Evolutionary conservation across 2,797 vertebrate species (phyloP), one percentile per base, ranked within the genome.

Genomic region (Yasuhikotakia modesta): DNA sequence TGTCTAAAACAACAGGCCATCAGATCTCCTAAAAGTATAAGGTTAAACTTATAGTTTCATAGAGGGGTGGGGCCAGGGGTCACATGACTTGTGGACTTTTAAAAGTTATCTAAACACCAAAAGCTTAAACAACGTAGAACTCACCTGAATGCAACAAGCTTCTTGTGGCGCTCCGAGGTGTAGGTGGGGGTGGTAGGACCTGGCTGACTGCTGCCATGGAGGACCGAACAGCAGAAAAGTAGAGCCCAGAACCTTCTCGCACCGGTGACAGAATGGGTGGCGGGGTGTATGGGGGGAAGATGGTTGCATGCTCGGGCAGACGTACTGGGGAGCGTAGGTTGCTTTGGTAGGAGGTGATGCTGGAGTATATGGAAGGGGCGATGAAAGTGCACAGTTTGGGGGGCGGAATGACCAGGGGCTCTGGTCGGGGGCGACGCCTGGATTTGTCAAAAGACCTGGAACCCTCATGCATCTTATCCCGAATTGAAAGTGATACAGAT

Each of bases 221-320:
- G 1, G 96, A 97, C 67, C 98, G 93, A 87, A 99, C 96, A 24
- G 97, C 95, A 68, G 97, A 95, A 91, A 99, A 99, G 87, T 99
- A 99, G 1, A 99, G 95, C 53, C 98, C 98, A 0, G 96, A 96
- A 79, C 98, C 98, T 86, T 98, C 97, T 0, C 98, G 94, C 50
- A 98, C 96, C 0, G 98, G 98, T 88, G 97, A 99, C 76, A 99
- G 96, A 90, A 99, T 99, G 0, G 97, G 98, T 0, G 98, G 98
- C 0, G 98, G 97, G 0, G 98, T 99, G 88, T 99, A 99, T 5
- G 97, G 98, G 10, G 98, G 98, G 73, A 97, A 91, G 81, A 93
- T 91, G 72, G 97, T 94, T 2, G 94, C 92, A 87, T 96, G 93
- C 80, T 99, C 98, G 0, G 92, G 90, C 2, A 96, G 91, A 52